phyloP scores from a whole-genome alignment of 2,888 invertebrate species.

The Harpagoxenus sublaevis region DNA sequence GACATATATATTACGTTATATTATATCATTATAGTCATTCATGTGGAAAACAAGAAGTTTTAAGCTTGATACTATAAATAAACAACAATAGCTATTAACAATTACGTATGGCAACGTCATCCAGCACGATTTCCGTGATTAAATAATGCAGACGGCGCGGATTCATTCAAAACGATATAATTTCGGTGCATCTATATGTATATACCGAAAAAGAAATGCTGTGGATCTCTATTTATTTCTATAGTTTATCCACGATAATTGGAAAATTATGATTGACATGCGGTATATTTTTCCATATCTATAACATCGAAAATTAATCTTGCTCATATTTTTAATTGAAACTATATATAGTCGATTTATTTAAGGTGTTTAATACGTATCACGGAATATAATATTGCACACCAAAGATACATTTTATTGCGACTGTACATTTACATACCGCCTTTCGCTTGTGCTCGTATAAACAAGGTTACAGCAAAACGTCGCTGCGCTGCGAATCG shows the following conservation, averaged over 20 bases:
- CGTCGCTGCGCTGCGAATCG: background rate
- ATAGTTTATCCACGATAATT: background rate
- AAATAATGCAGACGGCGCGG: background rate
- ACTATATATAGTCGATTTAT: background rate
- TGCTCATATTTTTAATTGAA: background rate
- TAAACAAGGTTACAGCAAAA: background rate
- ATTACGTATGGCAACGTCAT: background rate
- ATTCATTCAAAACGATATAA: background rate
- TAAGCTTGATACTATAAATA: background rate
- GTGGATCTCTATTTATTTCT: background rate
- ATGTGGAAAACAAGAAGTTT: background rate
- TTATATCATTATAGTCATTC: background rate
- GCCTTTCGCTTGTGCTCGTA: background rate
- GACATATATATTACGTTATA: background rate
- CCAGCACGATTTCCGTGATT: background rate
- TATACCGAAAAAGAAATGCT: background rate
- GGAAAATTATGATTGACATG: background rate
- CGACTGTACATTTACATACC: background rate
- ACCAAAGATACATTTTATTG: background rate
- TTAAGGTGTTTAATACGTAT: background rate
- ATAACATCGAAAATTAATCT: constrained; percentile 1
- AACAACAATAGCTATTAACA: background rate
- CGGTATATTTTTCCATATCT: background rate
- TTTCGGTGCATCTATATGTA: background rate
- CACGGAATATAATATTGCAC: background rate